phyloP scores from a whole-genome alignment of 2,888 invertebrate species.

The Noctua janthina region DNA sequence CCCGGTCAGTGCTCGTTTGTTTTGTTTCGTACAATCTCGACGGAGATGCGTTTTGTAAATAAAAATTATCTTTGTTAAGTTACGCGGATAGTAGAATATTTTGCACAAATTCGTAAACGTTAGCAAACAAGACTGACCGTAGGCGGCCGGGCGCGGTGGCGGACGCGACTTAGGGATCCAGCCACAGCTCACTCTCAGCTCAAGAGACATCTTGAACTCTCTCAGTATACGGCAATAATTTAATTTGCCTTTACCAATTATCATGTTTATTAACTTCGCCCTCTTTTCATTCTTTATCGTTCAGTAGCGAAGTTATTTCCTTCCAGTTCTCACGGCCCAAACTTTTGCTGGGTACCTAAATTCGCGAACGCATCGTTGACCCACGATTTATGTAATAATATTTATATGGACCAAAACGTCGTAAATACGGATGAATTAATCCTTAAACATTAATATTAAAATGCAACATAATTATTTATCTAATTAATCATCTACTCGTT shows the following conservation, averaged over 20 bases:
- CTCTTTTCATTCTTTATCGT: conserved; percentile 48
- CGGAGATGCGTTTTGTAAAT: conserved; percentile 86
- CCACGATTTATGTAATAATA: conserved; percentile 87
- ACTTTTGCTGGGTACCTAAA: conserved; percentile 81
- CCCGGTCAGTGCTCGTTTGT: conserved; percentile 88
- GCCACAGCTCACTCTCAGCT: conserved; percentile 64
- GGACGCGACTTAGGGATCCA: conserved; percentile 84
- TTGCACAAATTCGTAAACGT: conserved; percentile 90
- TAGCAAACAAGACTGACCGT: conserved; percentile 90
- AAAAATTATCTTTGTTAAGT: conserved; percentile 86
- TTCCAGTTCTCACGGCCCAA: conserved; percentile 18
- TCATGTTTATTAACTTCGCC: conserved; percentile 50
- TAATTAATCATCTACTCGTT: conserved; percentile 89
- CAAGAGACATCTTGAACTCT: conserved; percentile 38
- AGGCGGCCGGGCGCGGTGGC: conserved; percentile 86
- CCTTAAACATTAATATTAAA: conserved; percentile 88
- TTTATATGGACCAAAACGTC: conserved; percentile 90
- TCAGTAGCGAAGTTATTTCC: conserved; percentile 42
- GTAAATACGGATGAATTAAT: conserved; percentile 88
- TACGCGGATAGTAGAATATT: conserved; percentile 88
- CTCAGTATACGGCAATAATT: conserved; percentile 30
- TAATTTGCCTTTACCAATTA: conserved; percentile 27
- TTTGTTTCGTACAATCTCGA: conserved; percentile 81
- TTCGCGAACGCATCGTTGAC: conserved; percentile 77
- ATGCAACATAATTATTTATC: conserved; percentile 86